These are phyloP conservation scores for Gryllus bimaculatus DNA, from an alignment of 1,140 invertebrate species.

Conservation along the genomic window DNA sequence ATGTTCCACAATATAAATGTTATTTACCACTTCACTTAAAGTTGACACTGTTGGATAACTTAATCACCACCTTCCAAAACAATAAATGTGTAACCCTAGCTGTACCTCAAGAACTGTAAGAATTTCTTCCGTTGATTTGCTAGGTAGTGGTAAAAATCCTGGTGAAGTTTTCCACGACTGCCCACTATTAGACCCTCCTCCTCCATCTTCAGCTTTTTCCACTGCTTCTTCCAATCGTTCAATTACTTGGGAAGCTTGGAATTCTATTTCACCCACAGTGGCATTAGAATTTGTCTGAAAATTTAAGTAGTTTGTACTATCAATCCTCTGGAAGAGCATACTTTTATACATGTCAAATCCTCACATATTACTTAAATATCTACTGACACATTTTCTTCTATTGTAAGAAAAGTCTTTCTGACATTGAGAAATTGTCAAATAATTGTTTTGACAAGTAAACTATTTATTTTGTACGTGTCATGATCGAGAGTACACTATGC, in stretches of 20 bases:
- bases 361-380: neutral
- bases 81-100: constrained; percentile 2
- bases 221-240: constrained; percentile 51
- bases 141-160: constrained; percentile 34
- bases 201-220: constrained; percentile 38
- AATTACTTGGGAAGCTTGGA: constrained; percentile 56
- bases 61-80: neutral
- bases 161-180: constrained; percentile 35
- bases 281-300: constrained; percentile 6
- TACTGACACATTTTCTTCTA: neutral
- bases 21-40: neutral
- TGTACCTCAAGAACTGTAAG: constrained; percentile 37
- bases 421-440: neutral
- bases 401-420: neutral
- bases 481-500: too few relatives aligned
- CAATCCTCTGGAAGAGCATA: neutral
- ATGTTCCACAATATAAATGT: too few relatives aligned
- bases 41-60: neutral
- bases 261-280: constrained; percentile 44
- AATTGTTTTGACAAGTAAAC: too few relatives aligned
- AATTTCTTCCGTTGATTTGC: constrained; percentile 35
- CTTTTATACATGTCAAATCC: neutral
- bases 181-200: constrained; percentile 21
- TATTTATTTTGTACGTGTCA: too few relatives aligned
- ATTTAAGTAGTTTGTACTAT: too few relatives aligned